Evolutionary conservation across 2,113 vertebrate species (phyloP), one percentile per base, ranked within the genome.

Genomic region (Gila orcuttii): DNA sequence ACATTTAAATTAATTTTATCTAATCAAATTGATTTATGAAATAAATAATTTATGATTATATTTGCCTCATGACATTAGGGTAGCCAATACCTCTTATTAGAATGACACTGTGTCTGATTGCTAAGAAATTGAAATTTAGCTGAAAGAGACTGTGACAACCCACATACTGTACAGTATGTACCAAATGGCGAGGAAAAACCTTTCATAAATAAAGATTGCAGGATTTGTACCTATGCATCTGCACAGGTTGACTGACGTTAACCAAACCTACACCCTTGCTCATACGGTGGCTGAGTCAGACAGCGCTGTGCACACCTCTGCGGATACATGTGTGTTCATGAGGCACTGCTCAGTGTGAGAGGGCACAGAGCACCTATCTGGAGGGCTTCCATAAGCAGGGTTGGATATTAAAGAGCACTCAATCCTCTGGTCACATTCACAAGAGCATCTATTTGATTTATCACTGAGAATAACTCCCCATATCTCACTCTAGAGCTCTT

Each of bases 361-460:
- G 85, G 66, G 42, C 85, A 77, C 55, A 66, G 47, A 68, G 33
- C 25, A 81, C 31, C 42, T 47, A 60, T 50, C 59, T 79, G 76
- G 68, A 75, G 59, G 33, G 39, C 52, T 79, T 85, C 62, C 60
- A 87, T 80, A 80, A 55, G 50, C 66, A 83, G 55, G 28, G 62
- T 85, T 77, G 83, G 69, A 69, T 89, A 59, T 82, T 84, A 83
- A 71, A 86, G 79, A 78, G 75, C 83, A 88, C 81, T 84, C 73
- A 86, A 88, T 79, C 64, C 55, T 69, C 42, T 60, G 73, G 82
- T 85, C 80, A 71, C 66, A 89, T 86, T 90, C 75, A 84, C n/a
- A 82, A 83, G 69, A 90, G 73, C 73, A 87, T 78, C 60, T 77
- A 68, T 68, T 87, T 83, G 73, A 83, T 90, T 83, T 81, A 89